Base-by-base conservation (phyloP, 2,888 invertebrate species). In the Rhaphigaster nebulosa region DNA sequence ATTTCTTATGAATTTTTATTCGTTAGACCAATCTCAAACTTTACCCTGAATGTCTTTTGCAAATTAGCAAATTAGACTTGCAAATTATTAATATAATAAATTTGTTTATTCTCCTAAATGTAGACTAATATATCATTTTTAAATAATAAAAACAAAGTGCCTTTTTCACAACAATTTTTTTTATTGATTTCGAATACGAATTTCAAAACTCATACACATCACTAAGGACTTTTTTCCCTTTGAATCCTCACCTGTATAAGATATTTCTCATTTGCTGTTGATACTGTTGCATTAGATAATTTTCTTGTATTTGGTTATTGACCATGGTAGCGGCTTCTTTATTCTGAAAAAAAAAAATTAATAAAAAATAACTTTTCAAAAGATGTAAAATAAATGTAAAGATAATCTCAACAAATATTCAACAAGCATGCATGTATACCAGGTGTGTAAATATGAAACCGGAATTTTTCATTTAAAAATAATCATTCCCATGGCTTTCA, bases 181-280 rank as follows among this genome's bases (percentile, higher is more conserved):
- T 76, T 76, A 76, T 76, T 76, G 38, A 76, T 76, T 76, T 76
- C 20, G 38, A 76, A 76, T 20, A 38, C 23, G 26, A 20, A 34
- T 76, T 76, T 76, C 38, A 76, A 76, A 76, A 76, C 38, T 76
- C 70, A 76, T 76, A 23, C 26, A 26, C 20, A 38, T 38, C 70
- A 76, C 70, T 38, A 76, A 76, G 1, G 20, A 76, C 34, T 76
- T 70, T 76, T n/a, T 76, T 20, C 20, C 23, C 38, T 76, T 34
- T 34, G n/a, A 34, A 38, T 26, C 38, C 88, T 88, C 56, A 89
- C 89, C 89, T 89, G 52, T 76, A 89, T 38, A 90, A 29, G 15
- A 90, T 34, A 56, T 41, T 90, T 38, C 90, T 80, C 90, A 90
- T 90, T 41, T 90, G 90, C 56, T 90, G 90, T 38, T 90, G 90